These are phyloP conservation scores for Periparus ater DNA, from an alignment of 2,797 vertebrate species.

Conservation along the genomic window DNA sequence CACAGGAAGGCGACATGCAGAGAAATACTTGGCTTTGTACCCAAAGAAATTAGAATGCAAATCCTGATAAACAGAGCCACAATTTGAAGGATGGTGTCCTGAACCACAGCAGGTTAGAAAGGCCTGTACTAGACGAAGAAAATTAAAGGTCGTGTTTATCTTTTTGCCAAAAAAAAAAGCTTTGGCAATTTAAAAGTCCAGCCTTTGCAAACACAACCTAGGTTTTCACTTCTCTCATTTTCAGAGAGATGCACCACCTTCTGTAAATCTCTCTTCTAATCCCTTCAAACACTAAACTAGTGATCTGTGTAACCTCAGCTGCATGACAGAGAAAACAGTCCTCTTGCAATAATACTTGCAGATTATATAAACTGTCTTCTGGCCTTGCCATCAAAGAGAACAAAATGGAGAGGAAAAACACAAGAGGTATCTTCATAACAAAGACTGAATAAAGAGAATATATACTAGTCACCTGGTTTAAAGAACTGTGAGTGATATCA, in stretches of 20 bases:
- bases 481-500: not conserved
- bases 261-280: conserved; percentile 30
- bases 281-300: not conserved
- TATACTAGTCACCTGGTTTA: not conserved
- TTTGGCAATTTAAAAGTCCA: conserved; percentile 12
- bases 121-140: conserved; percentile 12
- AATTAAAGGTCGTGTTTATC: conserved; percentile 17
- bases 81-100: conserved; percentile 26
- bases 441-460: not conserved
- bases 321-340: not conserved
- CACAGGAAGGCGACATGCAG: not conserved
- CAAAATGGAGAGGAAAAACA: not conserved
- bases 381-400: conserved; percentile 33
- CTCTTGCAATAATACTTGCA: not conserved
- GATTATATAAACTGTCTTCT: conserved; percentile 15
- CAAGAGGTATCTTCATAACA: not conserved
- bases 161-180: not conserved
- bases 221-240: conserved; percentile 4
- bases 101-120: conserved; percentile 29
- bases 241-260: not conserved
- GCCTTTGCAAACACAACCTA: not conserved
- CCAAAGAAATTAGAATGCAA: conserved; percentile 43
- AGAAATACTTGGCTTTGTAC: conserved; percentile 36
- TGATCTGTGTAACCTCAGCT: conserved; percentile 24
- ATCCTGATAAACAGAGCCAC: conserved; percentile 3